These are phyloP conservation scores for Ochropacha duplaris DNA, from an alignment of 2,888 invertebrate species.

Conservation along the genomic window DNA sequence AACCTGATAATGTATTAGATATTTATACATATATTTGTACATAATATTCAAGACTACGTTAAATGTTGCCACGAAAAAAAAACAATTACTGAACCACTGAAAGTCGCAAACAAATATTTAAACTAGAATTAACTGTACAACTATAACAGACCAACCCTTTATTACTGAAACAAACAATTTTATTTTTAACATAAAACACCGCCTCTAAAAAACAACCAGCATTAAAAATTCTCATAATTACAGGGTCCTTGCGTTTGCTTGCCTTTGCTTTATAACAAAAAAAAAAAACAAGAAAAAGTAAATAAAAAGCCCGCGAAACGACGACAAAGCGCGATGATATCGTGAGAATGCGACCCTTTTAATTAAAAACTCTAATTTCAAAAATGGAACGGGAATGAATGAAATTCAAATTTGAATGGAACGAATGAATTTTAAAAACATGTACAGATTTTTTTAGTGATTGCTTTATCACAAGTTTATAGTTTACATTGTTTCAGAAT, in stretches of 20 bases:
- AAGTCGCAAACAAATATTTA: neutral
- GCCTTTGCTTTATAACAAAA: conserved; percentile 25
- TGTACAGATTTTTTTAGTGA: conserved; percentile 6
- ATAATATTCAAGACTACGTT: too few relatives aligned
- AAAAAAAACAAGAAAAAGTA: conserved; percentile 27
- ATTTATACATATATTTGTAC: too few relatives aligned
- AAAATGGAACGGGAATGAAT: conserved; percentile 42
- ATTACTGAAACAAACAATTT: neutral
- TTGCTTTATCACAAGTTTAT: neutral
- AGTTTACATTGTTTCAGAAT: neutral
- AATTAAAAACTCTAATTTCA: conserved; percentile 54
- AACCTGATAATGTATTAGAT: too few relatives aligned
- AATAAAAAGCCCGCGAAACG: conserved; percentile 17
- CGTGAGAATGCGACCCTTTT: conserved; percentile 48
- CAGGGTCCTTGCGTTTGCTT: conserved; percentile 29
- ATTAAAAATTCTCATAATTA: conserved; percentile 1
- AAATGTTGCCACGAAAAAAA: too few relatives aligned
- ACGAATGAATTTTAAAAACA: conserved; percentile 17
- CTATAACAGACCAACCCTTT: neutral
- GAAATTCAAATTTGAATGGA: conserved; percentile 14
- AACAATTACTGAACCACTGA: neutral
- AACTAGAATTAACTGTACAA: neutral
- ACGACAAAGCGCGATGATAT: conserved; percentile 51
- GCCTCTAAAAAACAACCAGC: neutral
- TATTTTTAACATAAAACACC: neutral